Conservation (phyloP, 2,113 vertebrate genomes). For the Pagrus major region DNA sequence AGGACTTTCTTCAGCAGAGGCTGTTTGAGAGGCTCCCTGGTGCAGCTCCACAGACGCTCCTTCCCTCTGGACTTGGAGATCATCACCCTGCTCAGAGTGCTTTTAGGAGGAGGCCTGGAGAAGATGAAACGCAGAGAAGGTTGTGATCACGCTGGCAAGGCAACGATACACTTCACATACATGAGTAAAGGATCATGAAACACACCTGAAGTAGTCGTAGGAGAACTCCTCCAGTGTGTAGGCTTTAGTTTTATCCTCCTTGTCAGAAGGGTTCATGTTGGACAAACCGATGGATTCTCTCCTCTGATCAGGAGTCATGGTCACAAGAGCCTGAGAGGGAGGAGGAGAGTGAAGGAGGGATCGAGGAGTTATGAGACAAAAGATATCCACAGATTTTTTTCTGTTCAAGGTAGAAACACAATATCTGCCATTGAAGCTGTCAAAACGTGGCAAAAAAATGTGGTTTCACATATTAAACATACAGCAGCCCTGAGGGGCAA, state of each 20-base stretch:
- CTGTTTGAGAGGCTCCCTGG: slow-evolving; percentile 95
- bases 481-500: no score
- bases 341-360: not conserved
- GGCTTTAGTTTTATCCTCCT: slow-evolving; percentile 88
- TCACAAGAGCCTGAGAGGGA: slow-evolving; percentile 89
- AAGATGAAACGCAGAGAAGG: not conserved
- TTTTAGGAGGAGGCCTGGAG: slow-evolving; percentile 93
- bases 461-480: no score
- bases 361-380: not conserved
- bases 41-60: slow-evolving; percentile 96
- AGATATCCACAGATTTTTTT: no score
- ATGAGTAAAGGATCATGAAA: not conserved
- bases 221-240: slow-evolving; percentile 98
- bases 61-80: slow-evolving; percentile 94
- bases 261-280: slow-evolving; percentile 84
- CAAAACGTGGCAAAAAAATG: no score
- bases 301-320: slow-evolving; percentile 96
- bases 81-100: slow-evolving; percentile 96
- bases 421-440: no score
- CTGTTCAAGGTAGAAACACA: no score
- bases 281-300: slow-evolving; percentile 90
- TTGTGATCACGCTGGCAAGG: not conserved
- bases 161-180: not conserved
- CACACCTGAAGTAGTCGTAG: slow-evolving; percentile 95
- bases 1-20: slow-evolving; percentile 94